A percentile compares a stretch with the other conserved stretches of the same genome.
These are phyloP conservation scores for Patagioenas fasciata DNA, from an alignment of 2,113 vertebrate species.

Conservation along the genomic window DNA sequence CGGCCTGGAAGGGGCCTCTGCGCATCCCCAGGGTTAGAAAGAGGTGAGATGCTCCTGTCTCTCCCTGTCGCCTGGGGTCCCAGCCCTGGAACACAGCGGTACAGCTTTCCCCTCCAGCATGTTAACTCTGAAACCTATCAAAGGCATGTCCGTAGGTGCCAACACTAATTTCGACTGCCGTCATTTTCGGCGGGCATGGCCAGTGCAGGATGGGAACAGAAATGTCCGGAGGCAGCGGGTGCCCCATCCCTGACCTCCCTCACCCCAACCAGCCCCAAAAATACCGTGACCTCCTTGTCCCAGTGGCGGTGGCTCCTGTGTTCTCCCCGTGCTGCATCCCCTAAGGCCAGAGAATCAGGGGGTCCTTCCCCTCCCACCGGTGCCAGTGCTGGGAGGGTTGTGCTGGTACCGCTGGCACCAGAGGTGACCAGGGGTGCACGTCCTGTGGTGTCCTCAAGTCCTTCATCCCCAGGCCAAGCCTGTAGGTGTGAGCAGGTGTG, in stretches of 20 bases:
- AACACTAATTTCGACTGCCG: background rate
- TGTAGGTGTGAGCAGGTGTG: background rate
- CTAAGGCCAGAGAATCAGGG: accelerated
- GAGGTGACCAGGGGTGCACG: background rate
- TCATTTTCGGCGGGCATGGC: background rate
- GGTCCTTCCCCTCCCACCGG: background rate
- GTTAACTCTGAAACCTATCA: background rate
- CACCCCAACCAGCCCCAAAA: background rate
- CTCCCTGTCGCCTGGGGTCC: background rate
- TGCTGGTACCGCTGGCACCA: background rate
- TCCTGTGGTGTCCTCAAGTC: no score
- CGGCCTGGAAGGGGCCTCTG: accelerated
- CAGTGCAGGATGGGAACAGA: background rate
- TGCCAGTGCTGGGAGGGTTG: background rate
- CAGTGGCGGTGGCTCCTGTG: accelerated
- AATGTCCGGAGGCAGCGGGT: background rate
- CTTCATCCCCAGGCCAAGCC: no score
- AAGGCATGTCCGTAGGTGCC: background rate
- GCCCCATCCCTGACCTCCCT: background rate
- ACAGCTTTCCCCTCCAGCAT: accelerated
- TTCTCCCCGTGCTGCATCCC: background rate
- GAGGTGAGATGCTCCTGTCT: background rate
- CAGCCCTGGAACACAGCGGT: background rate
- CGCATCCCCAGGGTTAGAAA: background rate
- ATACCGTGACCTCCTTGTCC: background rate